Evolutionary conservation across 1,140 invertebrate genomes (phyloP).

Genomic region (Solenopsis invicta): DNA sequence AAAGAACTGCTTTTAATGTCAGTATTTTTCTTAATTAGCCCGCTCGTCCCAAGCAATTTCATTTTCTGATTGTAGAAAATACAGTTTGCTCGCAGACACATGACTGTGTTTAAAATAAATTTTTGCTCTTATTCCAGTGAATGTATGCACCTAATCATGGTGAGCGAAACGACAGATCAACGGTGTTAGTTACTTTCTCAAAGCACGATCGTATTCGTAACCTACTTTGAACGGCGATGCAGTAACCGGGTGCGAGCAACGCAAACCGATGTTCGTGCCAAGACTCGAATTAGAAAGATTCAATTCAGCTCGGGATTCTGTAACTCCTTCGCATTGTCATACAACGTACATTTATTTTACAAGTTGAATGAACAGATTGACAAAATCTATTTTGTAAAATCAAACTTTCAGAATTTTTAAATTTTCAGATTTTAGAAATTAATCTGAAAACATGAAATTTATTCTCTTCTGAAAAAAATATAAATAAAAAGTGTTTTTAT

Average conservation of each 20-base stretch:
- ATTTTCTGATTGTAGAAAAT: background rate
- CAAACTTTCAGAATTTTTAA: background rate
- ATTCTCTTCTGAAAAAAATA: background rate
- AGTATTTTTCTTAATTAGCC: background rate
- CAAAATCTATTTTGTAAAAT: background rate
- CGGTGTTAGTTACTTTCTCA: conserved; percentile 73
- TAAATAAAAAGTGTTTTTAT: background rate
- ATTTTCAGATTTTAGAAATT: background rate
- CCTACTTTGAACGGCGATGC: conserved; percentile 70
- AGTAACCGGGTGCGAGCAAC: conserved; percentile 66
- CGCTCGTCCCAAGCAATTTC: background rate
- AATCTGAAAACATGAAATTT: background rate
- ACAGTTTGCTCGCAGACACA: background rate
- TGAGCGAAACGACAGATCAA: conserved; percentile 60
- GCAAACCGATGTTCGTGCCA: conserved; percentile 61
- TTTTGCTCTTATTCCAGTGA: conserved; percentile 24
- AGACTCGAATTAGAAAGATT: conserved; percentile 71
- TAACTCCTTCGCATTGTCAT: background rate
- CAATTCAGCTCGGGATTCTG: conserved; percentile 43
- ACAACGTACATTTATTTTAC: background rate
- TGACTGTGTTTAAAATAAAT: background rate
- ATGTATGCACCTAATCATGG: conserved; percentile 68
- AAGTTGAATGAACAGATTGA: background rate
- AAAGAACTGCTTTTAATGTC: background rate
- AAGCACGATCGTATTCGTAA: conserved; percentile 70